Evolutionary conservation across 35 echinoderm and acorn worm species (phyloP), one percentile per base, ranked within the genome.

Genomic region (Stichopus chloronotus): DNA sequence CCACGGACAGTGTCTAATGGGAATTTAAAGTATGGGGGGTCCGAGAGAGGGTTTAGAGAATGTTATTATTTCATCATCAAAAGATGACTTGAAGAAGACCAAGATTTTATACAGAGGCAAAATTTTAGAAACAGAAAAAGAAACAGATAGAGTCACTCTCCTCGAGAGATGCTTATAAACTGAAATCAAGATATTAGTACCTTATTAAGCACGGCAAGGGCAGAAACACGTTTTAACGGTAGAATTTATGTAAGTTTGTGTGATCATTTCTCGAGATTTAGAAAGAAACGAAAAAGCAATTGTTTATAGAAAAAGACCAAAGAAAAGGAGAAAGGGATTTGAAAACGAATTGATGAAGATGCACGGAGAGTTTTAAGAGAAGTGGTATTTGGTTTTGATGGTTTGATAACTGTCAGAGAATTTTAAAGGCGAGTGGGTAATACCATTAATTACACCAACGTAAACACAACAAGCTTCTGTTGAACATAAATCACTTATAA

Each of bases 1-100:
- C 57, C 82, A 85, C 82, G 82, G 57, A 85, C 43, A 58, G 7
- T 59, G 17, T 58, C 82, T 85, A 85, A 85, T 85, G 82, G 82
- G 82, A 85, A 85, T 85, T 85, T 85, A 85, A 82, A 85, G 69
- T 20, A 85, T 85, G 82, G 55, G 82, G 55, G 82, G 55, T 85
- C 82, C 55, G 22, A 74, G 11, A 74, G 6, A 74, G 69, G 59
- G 69, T 74, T 43, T 43, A 85, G 55, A 53, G 22, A 85, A 58
- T 20, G 19, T 23, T 17, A 85, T 85, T 56, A 58, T 58, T 58
- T 20, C 58, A 85, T 58, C 82, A 85, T 85, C 20, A 85, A 74
- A 78, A 85, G 55, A 22, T 58, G 54, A 58, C 21, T 14, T 59
- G 57, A 58, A 85, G 43, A 20, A 53, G 52, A 85, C 23, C 57